Evolutionary conservation across 2,888 invertebrate species (phyloP).

Genomic region (Rosalia funebris): DNA sequence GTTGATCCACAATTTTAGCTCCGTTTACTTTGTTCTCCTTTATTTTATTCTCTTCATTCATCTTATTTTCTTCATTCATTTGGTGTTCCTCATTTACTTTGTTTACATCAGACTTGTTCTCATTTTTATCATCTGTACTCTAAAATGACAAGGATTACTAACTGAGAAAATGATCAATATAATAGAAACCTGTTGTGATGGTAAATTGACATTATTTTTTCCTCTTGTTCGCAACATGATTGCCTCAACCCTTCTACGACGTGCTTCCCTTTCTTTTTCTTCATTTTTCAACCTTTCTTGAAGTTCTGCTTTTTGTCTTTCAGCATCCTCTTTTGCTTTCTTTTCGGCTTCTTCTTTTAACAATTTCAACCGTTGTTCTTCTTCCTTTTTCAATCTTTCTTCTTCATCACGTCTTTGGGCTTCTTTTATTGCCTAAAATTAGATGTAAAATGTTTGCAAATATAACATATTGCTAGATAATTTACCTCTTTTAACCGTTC

Average conservation of each 20-base stretch:
- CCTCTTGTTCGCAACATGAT: constrained; percentile 91
- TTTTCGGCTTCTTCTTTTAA: constrained; percentile 82
- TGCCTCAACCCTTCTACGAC: constrained; percentile 91
- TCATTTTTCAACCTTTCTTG: constrained; percentile 85
- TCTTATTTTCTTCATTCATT: constrained; percentile 48
- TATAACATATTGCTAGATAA: constrained; percentile 66
- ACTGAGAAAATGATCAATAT: background rate
- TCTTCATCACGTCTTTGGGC: constrained; percentile 82
- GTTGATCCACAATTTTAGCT: constrained; percentile 55
- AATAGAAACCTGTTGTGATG: constrained; percentile 51
- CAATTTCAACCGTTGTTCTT: constrained; percentile 71
- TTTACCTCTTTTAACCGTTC: constrained; percentile 82
- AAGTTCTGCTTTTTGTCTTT: constrained; percentile 83
- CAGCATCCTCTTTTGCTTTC: constrained; percentile 86
- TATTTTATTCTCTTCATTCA: constrained; percentile 45
- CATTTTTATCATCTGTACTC: constrained; percentile 57
- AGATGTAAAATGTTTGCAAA: background rate
- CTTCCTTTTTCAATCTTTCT: constrained; percentile 76
- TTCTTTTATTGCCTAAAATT: constrained; percentile 70
- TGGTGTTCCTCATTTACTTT: constrained; percentile 53
- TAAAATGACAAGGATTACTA: constrained; percentile 30
- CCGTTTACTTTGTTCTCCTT: constrained; percentile 55
- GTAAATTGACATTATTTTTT: constrained; percentile 55
- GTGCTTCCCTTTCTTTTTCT: constrained; percentile 87
- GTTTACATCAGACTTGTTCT: constrained; percentile 55